phyloP scores from a whole-genome alignment of 1,140 invertebrate genomes.

The Ruditapes philippinarum region DNA sequence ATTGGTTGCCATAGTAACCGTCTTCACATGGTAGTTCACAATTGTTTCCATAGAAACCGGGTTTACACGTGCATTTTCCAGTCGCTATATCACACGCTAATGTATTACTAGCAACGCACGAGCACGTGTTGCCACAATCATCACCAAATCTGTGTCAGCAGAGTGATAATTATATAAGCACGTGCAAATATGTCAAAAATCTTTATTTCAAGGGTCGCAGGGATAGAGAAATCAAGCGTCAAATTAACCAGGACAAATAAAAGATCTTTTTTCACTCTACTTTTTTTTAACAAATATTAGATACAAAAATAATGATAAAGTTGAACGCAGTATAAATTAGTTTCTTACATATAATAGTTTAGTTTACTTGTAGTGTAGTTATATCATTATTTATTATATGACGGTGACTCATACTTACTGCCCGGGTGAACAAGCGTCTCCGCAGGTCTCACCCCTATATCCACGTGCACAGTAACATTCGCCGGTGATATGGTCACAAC shows the following conservation, averaged over 20 bases:
- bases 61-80: slow-evolving; percentile 94
- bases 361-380: too few relatives aligned
- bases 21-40: slow-evolving; percentile 91
- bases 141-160: slow-evolving; percentile 69
- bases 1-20: slow-evolving; percentile 89
- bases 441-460: slow-evolving; percentile 90
- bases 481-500: slow-evolving; percentile 89
- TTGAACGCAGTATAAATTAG: too few relatives aligned
- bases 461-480: slow-evolving; percentile 94
- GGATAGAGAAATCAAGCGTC: too few relatives aligned
- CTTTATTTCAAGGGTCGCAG: too few relatives aligned
- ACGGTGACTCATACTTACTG: slow-evolving; percentile 77
- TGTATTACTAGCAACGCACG: slow-evolving; percentile 86
- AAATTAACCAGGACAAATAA: too few relatives aligned
- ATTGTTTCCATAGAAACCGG: slow-evolving; percentile 93
- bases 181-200: too few relatives aligned
- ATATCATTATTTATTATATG: too few relatives aligned
- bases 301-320: too few relatives aligned
- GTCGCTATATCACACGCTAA: slow-evolving; percentile 91
- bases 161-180: too few relatives aligned
- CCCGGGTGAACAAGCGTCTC: slow-evolving; percentile 68
- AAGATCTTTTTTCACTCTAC: too few relatives aligned
- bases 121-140: slow-evolving; percentile 72
- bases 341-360: too few relatives aligned
- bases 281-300: too few relatives aligned